Evolutionary conservation across 2,113 vertebrate genomes (phyloP).

Genomic region (Elephantulus edwardii): DNA sequence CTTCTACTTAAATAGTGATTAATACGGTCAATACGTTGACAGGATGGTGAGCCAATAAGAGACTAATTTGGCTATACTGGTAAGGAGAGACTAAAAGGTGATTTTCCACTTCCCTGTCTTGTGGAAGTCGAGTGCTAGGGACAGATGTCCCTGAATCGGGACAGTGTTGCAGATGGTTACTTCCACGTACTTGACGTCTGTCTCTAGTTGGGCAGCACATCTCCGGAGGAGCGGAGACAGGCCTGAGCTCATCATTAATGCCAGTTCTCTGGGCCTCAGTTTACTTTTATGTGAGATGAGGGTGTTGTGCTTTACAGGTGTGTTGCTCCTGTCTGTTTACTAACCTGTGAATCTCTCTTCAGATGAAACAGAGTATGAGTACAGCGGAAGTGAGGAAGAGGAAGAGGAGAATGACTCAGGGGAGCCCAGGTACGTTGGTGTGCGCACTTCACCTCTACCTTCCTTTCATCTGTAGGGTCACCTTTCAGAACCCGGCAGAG

Average conservation of each 20-base stretch:
- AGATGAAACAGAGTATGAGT: conserved; percentile 99
- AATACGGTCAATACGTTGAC: not conserved
- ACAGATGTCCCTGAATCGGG: not conserved
- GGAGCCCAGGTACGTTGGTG: conserved; percentile 92
- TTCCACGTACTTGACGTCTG: not conserved
- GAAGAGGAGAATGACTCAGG: conserved; percentile 97
- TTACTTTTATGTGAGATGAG: not conserved
- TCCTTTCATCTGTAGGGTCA: conserved; percentile 54
- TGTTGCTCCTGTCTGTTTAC: not conserved
- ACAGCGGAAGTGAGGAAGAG: conserved; percentile 98
- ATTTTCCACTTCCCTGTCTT: not conserved
- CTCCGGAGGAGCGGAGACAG: not conserved
- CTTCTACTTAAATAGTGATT: not conserved
- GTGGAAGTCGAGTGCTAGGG: not conserved
- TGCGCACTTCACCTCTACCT: not conserved
- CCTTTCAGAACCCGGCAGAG: conserved; percentile 25
- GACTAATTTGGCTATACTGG: not conserved
- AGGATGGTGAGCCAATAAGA: not conserved
- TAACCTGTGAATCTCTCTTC: conserved; percentile 67
- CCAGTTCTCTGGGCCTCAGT: not conserved
- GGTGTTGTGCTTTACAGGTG: not conserved
- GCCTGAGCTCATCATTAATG: not conserved
- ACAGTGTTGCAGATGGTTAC: not conserved
- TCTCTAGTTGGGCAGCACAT: not conserved
- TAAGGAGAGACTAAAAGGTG: not conserved